Evolutionary conservation across 2,113 vertebrate genomes (phyloP), one percentile per base, ranked within the genome.

Genomic region (Accipiter virgatus): DNA sequence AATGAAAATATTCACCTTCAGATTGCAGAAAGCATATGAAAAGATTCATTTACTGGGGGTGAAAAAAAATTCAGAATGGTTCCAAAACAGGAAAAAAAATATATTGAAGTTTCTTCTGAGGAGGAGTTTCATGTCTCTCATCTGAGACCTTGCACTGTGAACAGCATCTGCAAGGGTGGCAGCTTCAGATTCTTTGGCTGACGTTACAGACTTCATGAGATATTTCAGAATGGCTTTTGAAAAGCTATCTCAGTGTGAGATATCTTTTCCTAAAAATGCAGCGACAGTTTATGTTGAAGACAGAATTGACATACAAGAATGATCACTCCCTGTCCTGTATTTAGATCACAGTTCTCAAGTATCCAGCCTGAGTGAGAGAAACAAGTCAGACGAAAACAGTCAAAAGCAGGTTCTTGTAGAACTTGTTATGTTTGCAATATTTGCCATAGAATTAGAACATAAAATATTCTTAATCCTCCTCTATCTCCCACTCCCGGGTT

Each of bases 401-500:
- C 53, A 88, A 83, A 83, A 88, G 26, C 29, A 72, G 15, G 17
- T 84, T 88, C 36, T 56, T 89, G n/a, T 31, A 70, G 21, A 47
- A 86, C n/a, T 56, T 62, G 13, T 11, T 40, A 48, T 52, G 86
- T 87, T 74, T 89, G 29, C 55, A 72, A 23, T 29, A 43, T 72
- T 68, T 67, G 3, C 27, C 11, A 2, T 36, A 86, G 53, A 77
- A 66, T 66, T 67, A 73, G 40, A 65, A 43, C 14, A 27, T 55
- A 38, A 85, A 87, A 75, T 52, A 88, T 36, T 72, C 23, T 82
- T 94, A 20, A 38, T 47, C 6, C 5, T 74, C 38, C 68, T 81
- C 19, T 74, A 2, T 65, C 27, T 80, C 50, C 16, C 11, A 36
- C 8, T 63, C 12, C 18, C 2, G 2, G 0, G 0, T 56, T 55